Conservation (phyloP, 2,888 invertebrate species). For the Ariolimax columbianus region DNA sequence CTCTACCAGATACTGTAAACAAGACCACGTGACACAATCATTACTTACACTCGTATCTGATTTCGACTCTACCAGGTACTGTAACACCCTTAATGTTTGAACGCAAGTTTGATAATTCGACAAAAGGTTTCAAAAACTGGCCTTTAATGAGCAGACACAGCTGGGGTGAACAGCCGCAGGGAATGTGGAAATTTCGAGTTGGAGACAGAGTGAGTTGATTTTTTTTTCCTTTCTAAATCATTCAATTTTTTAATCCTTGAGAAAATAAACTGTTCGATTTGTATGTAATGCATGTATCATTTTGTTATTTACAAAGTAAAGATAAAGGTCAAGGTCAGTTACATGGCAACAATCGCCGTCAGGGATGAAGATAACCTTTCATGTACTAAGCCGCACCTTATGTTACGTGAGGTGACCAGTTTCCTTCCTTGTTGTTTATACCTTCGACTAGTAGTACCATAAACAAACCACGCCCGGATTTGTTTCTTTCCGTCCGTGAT, state of each 20-base stretch:
- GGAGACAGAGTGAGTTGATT: slow-evolving; percentile 65
- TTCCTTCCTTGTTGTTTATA: no score
- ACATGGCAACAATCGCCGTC: no score
- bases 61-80: slow-evolving; percentile 64
- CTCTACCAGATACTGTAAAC: not conserved
- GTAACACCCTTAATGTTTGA: slow-evolving; percentile 83
- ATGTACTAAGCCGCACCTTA: not conserved
- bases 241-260: not conserved
- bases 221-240: not conserved
- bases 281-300: not conserved
- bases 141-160: slow-evolving; percentile 92
- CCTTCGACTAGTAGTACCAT: no score
- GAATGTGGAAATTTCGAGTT: slow-evolving; percentile 78
- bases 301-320: not conserved
- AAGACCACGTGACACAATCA: not conserved
- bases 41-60: not conserved
- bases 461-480: no score
- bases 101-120: slow-evolving; percentile 85
- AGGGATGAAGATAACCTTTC: no score
- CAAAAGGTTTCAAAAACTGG: slow-evolving; percentile 88
- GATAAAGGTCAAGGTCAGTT: not conserved
- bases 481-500: no score
- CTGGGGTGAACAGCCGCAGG: slow-evolving; percentile 91
- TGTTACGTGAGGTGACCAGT: not conserved
- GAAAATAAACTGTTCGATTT: not conserved